Conservation (phyloP, 2,113 vertebrate genomes). For the Mirounga angustirostris region DNA sequence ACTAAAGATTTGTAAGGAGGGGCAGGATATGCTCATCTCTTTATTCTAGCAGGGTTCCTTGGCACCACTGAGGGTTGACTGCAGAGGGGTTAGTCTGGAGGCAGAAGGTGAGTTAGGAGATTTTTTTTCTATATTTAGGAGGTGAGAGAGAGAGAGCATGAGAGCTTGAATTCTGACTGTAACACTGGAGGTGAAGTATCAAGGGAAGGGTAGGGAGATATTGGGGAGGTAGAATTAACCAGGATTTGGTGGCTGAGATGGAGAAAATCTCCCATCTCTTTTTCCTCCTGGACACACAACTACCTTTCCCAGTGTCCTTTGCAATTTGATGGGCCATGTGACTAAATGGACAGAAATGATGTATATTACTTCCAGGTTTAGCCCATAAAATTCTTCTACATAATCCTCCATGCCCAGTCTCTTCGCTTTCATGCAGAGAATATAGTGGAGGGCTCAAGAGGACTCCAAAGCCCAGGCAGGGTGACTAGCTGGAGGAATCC, state of each 20-base stretch:
- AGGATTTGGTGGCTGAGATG: not conserved
- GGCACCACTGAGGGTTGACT: not conserved
- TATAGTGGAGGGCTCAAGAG: not conserved
- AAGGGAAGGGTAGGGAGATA: not conserved
- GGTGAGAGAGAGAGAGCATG: not conserved
- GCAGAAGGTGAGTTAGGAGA: not conserved
- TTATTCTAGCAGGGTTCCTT: conserved; percentile 1
- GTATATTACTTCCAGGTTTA: not conserved
- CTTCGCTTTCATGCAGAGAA: not conserved
- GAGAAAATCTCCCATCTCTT: not conserved
- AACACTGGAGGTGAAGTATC: not conserved
- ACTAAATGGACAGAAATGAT: not conserved
- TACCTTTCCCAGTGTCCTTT: not conserved
- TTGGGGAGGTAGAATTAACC: not conserved
- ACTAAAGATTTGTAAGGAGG: not conserved
- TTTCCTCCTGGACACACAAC: not conserved
- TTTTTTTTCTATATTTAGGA: not conserved
- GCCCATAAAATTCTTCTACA: not conserved
- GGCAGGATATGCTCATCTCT: not conserved
- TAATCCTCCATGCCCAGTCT: not conserved
- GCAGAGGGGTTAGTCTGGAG: not conserved
- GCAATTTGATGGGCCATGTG: not conserved
- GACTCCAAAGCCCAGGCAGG: not conserved
- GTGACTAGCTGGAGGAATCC: not conserved
- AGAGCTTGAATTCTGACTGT: not conserved